Evolutionary conservation across 2,113 vertebrate species (phyloP).

Genomic region (Macrotus californicus): DNA sequence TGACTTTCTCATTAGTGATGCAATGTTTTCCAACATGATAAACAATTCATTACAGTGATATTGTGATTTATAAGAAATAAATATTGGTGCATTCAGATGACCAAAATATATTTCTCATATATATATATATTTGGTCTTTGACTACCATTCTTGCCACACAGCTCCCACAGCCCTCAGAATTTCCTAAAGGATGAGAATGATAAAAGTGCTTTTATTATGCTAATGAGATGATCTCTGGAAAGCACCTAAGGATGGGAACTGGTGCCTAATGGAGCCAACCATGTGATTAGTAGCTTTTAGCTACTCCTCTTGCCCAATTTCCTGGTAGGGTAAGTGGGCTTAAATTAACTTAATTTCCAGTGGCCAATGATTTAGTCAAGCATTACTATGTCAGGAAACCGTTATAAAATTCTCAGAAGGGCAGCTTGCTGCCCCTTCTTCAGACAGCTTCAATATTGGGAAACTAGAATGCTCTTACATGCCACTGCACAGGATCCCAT

Average conservation of each 20-base stretch:
- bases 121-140: background rate
- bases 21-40: background rate
- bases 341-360: background rate
- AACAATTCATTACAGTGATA: background rate
- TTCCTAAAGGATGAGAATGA: background rate
- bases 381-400: background rate
- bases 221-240: background rate
- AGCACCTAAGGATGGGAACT: too few species aligned
- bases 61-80: background rate
- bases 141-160: background rate
- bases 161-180: background rate
- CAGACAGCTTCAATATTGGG: background rate
- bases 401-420: background rate
- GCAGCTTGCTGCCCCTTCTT: background rate
- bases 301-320: background rate
- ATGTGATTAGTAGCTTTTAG: background rate
- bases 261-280: background rate
- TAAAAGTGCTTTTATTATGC: background rate
- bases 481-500: background rate
- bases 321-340: background rate
- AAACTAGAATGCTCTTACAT: background rate
- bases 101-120: background rate
- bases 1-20: background rate
- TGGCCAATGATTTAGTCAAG: background rate
- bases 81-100: background rate